Base-by-base conservation (phyloP, 2,888 invertebrate species). In the Augiades crinisus region DNA sequence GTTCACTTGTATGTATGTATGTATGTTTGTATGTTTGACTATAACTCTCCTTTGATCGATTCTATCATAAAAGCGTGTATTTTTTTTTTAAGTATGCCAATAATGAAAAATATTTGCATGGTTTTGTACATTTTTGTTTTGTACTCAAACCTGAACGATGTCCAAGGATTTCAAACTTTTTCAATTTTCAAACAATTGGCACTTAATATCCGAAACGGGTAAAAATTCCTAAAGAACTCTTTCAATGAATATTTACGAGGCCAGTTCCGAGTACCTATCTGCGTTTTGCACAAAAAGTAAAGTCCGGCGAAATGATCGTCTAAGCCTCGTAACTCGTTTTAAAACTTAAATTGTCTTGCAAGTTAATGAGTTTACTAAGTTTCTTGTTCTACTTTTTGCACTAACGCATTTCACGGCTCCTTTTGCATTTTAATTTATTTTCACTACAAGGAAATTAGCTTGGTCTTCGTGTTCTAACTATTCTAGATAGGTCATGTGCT, bases 281-380 rank as follows among this genome's bases (percentile, higher is more conserved):
- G 12, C 10, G 43, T 12, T 41, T 40, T 40, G 27, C 24, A 30
- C 30, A 50, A 50, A 49, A 49, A 50, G 34, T 27, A 50, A 8
- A 34, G 50, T 34, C 34, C 41, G 21, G n/a, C 19, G 36, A 36
- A 50, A 50, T 43, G 43, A 44, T 37, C 50, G 30, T 37, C 50
- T 44, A 37, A 43, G 36, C 36, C 30, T 27, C 34, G 43, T 50
- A 45, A 45, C 43, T 47, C 43, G 40, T 54, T 44, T 49, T 38
- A 38, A 53, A 47, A 47, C 46, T 46, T 51, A 51, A 51, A 51
- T 51, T 51, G 50, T 51, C 50, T 51, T 44, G 50, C 50, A 51
- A 36, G 50, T 51, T 51, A 51, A 51, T 51, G 50, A 51, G 50
- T 51, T 51, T 51, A 51, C 50, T 43, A 37, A 51, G 44, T 51